Evolutionary conservation across 2,888 invertebrate genomes (phyloP), one percentile per base, ranked within the genome.

Genomic region (Dichetophora obliterata): DNA sequence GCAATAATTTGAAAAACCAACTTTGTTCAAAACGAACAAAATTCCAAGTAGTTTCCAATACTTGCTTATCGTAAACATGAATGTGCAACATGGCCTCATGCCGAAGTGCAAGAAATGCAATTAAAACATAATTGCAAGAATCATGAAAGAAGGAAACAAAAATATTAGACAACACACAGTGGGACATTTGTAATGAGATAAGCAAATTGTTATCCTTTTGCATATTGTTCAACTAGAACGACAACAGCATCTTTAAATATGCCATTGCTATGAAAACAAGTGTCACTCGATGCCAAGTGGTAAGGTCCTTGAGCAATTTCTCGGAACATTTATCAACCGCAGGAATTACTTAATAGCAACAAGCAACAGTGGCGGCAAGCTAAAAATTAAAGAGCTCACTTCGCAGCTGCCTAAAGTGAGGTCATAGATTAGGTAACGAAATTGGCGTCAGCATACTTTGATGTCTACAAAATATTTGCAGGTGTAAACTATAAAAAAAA

Each of bases 41-140:
- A 14, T 69, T 63, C 61, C 54, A 69, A 61, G 50, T 37, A 75
- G 22, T 19, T 50, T 4, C 63, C 34, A 24, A 16, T 9, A 57
- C 52, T 24, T 8, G 74, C 57, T 75, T 75, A 66, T 75, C 75
- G 50, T 11, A 34, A 9, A 37, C 48, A 50, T 16, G 48, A 59
- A 52, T 16, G 52, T 52, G 27, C 14, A n/a, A 24, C 48, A 54
- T 22, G 52, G 79, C 75, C 77, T 75, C 81, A 79, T 79, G 79
- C 79, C 69, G 66, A 77, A 78, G 70, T 78, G 82, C 80, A 76
- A 80, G 78, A 68, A 66, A 70, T 61, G 37, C 77, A 81, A 81
- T 82, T 80, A 80, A 79, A 37, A 27, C 37, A 72, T 75, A 77
- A 75, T 75, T 75, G 74, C 69, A 61, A 65, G 72, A 61, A 57